Evolutionary conservation across 2,113 vertebrate species (phyloP), one percentile per base, ranked within the genome.

Genomic region (Leiothrix lutea): DNA sequence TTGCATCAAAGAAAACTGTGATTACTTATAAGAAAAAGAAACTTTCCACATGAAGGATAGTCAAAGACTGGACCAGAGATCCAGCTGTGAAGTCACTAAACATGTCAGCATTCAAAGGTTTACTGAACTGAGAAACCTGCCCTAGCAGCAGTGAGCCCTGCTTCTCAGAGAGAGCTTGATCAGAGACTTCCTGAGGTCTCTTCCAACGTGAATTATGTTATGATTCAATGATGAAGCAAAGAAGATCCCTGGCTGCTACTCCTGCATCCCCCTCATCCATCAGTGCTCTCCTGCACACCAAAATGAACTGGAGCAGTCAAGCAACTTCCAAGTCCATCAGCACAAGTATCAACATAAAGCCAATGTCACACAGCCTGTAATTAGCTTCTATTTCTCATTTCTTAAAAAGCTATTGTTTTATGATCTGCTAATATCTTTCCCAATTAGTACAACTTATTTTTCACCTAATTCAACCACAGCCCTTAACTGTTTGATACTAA

Each of bases 401-500:
- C 66, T 91, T 92, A 54, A 83, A 84, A 91, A 89, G 35, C 14
- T 73, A 82, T 75, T 56, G 53, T 93, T 96, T 93, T 90, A 95
- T 53, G 38, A 88, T 61, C 23, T 82, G 36, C 36, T 94, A 87
- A 89, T 64, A 61, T 38, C 90, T 95, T 91, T 71, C 53, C 28
- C 72, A 74, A 48, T 92, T 89, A 89, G 65, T 42, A 19, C 20
- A 35, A 72, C 87, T 78, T 90, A 71, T 60, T 92, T 40, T 71
- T 86, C 66, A 74, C 79, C 42, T 70, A 73, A 86, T 91, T 91
- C 93, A 87, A 57, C 35, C 57, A 38, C 22, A 86, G 44, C 38
- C 82, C 64, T 93, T 95, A 92, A 86, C 82, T 90, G 65, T 94
- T 93, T 86, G 36, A 72, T 86, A 48, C 42, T 89, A 94, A 93